Conservation (phyloP, 2,113 vertebrate genomes). For the Psammodynastes pulverulentus region DNA sequence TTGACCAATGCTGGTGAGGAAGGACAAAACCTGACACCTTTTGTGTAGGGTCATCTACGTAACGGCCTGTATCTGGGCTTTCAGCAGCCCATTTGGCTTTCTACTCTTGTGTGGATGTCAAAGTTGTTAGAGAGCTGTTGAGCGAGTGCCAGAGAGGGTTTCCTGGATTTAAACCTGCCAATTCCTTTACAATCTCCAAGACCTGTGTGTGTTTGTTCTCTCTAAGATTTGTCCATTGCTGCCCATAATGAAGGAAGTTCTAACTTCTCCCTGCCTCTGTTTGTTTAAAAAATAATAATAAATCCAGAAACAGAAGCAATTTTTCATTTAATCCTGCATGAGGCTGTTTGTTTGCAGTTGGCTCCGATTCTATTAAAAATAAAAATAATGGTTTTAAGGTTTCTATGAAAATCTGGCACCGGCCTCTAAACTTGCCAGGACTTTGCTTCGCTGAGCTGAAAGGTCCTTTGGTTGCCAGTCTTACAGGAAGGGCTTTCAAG, state of each 20-base stretch:
- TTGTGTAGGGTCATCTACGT: too few relatives aligned
- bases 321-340: neutral
- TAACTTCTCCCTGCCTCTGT: neutral
- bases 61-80: too few relatives aligned
- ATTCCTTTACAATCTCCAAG: neutral
- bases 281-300: neutral
- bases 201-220: neutral
- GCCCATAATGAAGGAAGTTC: neutral
- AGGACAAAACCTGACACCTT: too few relatives aligned
- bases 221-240: neutral
- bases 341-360: neutral
- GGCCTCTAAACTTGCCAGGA: neutral
- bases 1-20: too few relatives aligned
- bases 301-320: neutral
- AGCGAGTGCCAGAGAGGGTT: too few relatives aligned
- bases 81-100: too few relatives aligned
- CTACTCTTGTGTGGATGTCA: too few relatives aligned
- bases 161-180: too few relatives aligned
- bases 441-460: neutral
- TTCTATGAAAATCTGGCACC: neutral
- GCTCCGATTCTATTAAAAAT: neutral
- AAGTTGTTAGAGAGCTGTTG: too few relatives aligned
- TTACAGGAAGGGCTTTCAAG: neutral
- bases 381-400: neutral
- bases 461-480: neutral